phyloP scores from a whole-genome alignment of 2,888 invertebrate genomes.

The Phengaris arion region DNA sequence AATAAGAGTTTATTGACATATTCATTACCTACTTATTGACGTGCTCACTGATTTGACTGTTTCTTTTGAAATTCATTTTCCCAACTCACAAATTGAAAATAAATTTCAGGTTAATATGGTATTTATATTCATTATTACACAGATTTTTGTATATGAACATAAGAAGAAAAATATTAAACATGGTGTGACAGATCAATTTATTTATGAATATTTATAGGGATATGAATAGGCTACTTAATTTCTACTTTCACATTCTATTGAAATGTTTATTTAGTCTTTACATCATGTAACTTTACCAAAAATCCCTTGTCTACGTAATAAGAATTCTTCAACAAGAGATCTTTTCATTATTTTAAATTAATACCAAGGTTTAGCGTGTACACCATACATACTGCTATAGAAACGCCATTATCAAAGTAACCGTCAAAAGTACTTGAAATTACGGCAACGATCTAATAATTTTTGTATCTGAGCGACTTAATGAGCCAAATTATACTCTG shows the following conservation, averaged over 20 bases:
- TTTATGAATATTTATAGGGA: background rate
- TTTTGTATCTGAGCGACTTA: too few species aligned
- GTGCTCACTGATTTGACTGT: constrained; percentile 32
- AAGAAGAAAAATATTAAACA: background rate
- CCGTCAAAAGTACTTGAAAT: too few species aligned
- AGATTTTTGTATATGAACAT: background rate
- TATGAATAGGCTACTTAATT: constrained; percentile 13
- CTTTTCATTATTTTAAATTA: too few species aligned
- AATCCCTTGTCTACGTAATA: too few species aligned
- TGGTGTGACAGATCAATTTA: constrained; percentile 13
- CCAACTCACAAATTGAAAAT: constrained; percentile 4
- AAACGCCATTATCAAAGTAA: too few species aligned
- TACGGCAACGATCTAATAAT: too few species aligned
- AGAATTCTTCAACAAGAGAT: too few species aligned
- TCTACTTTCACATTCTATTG: constrained; percentile 6
- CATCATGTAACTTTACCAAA: too few species aligned
- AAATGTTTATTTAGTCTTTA: background rate
- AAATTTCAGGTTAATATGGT: constrained; percentile 3
- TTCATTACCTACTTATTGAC: constrained; percentile 41
- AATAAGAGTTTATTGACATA: constrained; percentile 45
- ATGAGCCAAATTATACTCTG: too few species aligned
- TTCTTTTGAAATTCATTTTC: constrained; percentile 20
- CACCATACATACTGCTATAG: too few species aligned
- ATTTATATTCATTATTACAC: background rate
- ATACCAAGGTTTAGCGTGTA: too few species aligned